Evolutionary conservation across 2,888 invertebrate genomes (phyloP), one percentile per base, ranked within the genome.

Genomic region (Pinctada fucata): DNA sequence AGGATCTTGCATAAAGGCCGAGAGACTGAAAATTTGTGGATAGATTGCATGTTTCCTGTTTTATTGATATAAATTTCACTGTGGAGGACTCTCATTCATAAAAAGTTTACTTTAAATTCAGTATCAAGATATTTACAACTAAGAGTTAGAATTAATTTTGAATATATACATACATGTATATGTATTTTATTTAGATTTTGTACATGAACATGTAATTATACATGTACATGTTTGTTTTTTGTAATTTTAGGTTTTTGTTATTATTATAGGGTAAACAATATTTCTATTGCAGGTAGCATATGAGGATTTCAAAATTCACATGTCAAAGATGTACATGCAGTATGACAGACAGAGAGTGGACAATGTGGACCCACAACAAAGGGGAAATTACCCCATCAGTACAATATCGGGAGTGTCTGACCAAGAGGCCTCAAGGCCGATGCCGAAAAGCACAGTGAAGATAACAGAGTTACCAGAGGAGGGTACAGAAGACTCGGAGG

Each of bases 261-360:
- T 31, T 31, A 31, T 31, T 31, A 31, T 31, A 31, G 1, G 31
- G 31, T 31, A 31, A 31, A 31, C 31, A 3, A 13, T 31, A 13
- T 67, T 67, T 76, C 49, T 67, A 49, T 31, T 91, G 5, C 90
- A 97, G 97, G 97, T 99, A 6, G 98, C 99, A 0, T 98, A 98
- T 92, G 99, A 99, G 94, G 99, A 99, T 93, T 99, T 99, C 93
- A 97, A 97, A 91, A 95, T 98, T 4, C 98, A 99, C 93, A 98
- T 99, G 93, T 97, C 98, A 52, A 97, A 98, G 93, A 97, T 98
- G 97, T 92, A 92, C 86, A 88, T 90, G 73, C 91, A 92, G 91
- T 99, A 98, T 91, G 98, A 98, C 91, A 95, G 97, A 76, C 96
- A 98, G 86, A 95, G 98, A 77, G 96, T 97, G 0, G 98, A 98